These are phyloP conservation scores for Onychomys leucogaster DNA, from an alignment of 2,797 vertebrate genomes.

Conservation along the genomic window DNA sequence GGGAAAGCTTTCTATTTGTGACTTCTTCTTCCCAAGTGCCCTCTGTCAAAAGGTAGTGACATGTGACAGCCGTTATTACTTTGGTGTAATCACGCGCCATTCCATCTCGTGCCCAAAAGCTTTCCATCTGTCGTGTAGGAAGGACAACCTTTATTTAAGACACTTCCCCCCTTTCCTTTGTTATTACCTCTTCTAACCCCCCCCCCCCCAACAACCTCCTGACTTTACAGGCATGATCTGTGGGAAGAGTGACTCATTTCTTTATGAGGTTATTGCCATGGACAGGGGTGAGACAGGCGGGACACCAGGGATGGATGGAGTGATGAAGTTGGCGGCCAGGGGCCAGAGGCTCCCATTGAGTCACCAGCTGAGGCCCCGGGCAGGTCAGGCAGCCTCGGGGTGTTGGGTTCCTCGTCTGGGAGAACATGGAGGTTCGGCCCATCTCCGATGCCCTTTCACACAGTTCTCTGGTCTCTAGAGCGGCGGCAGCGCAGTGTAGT, in stretches of 20 bases:
- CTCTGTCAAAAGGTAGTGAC: constrained; percentile 67
- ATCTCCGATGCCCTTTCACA: not conserved
- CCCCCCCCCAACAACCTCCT: not conserved
- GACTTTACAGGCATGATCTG: not conserved
- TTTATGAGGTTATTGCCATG: not conserved
- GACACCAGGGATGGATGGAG: not conserved
- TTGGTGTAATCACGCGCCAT: not conserved
- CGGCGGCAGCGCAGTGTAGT: not conserved
- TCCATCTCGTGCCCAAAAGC: not conserved
- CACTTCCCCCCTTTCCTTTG: not conserved
- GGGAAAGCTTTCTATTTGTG: constrained; percentile 59
- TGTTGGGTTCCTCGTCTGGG: not conserved
- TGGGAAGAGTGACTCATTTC: constrained; percentile 24
- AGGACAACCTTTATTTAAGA: constrained; percentile 53
- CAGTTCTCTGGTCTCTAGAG: not conserved
- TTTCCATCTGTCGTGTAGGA: constrained; percentile 15
- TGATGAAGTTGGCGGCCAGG: not conserved
- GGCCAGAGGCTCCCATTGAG: fast-evolving
- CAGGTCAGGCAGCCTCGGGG: not conserved
- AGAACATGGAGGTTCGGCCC: fast-evolving
- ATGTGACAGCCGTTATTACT: constrained; percentile 48
- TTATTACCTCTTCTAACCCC: constrained; percentile 62
- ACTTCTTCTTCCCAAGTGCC: constrained; percentile 67
- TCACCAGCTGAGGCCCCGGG: not conserved
- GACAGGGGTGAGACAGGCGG: constrained; percentile 38